Percentiles rank a stretch among this genome's conserved stretches.
These are phyloP conservation scores for Oligia latruncula DNA, from an alignment of 2,888 invertebrate species.

Conservation along the genomic window DNA sequence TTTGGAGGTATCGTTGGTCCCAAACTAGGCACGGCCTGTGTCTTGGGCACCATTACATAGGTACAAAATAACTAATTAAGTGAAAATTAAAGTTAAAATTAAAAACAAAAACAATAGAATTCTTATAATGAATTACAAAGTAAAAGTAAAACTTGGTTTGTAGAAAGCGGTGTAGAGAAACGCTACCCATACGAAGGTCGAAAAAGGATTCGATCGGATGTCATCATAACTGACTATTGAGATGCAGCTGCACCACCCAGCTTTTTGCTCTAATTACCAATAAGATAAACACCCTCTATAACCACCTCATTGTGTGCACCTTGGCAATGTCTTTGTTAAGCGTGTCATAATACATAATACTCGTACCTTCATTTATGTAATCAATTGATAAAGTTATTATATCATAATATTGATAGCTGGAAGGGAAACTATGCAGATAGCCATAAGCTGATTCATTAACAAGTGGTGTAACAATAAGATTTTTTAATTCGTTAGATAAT, in stretches of 20 bases:
- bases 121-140: too few species aligned
- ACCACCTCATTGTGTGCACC: neutral
- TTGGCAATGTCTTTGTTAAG: neutral
- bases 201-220: neutral
- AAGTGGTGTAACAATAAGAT: constrained; percentile 55
- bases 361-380: constrained; percentile 18
- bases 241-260: too few species aligned
- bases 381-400: constrained; percentile 40
- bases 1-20: too few species aligned
- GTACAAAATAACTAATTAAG: too few species aligned
- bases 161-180: neutral
- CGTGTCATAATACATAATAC: constrained; percentile 13
- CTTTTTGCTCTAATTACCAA: neutral
- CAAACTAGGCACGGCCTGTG: too few species aligned
- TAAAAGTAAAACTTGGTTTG: too few species aligned
- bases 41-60: too few species aligned
- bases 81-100: too few species aligned
- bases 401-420: constrained; percentile 45
- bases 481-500: constrained; percentile 46
- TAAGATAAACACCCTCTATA: neutral
- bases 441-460: constrained; percentile 35
- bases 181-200: neutral
- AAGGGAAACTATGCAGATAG: constrained; percentile 40
- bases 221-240: neutral
- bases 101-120: too few species aligned